A percentile compares a stretch with the other conserved stretches of the same genome.
These are phyloP conservation scores for Laodelphax striatellus DNA, from an alignment of 1,140 invertebrate species.

Conservation along the genomic window DNA sequence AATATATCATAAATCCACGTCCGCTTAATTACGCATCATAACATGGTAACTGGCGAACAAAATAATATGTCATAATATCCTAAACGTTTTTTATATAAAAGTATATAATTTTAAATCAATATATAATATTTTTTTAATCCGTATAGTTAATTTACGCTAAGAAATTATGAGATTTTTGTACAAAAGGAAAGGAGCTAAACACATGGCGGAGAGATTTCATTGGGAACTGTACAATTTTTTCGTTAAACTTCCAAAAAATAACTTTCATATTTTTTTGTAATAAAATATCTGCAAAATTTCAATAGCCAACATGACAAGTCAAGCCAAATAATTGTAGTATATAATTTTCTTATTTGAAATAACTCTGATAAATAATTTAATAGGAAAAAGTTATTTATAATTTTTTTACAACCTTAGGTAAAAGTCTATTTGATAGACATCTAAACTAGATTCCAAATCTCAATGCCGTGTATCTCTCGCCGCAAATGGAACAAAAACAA, in stretches of 20 bases:
- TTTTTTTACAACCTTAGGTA: slow-evolving; percentile 14
- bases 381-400: slow-evolving; percentile 8
- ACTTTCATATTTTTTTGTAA: slow-evolving; percentile 1
- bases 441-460: slow-evolving; percentile 9
- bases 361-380: slow-evolving; percentile 5
- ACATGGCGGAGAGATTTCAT: slow-evolving; percentile 1
- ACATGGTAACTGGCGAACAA: slow-evolving; percentile 22
- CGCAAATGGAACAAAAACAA: slow-evolving; percentile 15
- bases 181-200: background rate
- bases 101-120: slow-evolving; percentile 1
- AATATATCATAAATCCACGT: slow-evolving; percentile 14
- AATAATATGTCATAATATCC: slow-evolving; percentile 16
- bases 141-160: background rate
- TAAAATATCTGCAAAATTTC: background rate
- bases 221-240: slow-evolving; percentile 1
- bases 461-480: slow-evolving; percentile 17
- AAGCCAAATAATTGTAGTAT: slow-evolving; percentile 6
- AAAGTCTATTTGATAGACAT: slow-evolving; percentile 22
- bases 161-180: background rate
- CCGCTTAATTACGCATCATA: slow-evolving; percentile 12
- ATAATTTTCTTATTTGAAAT: slow-evolving; percentile 10
- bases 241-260: slow-evolving; percentile 2
- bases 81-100: slow-evolving; percentile 13
- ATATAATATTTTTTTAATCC: background rate
- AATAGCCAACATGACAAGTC: slow-evolving; percentile 1